These are phyloP conservation scores for Bilobella aurantiaca DNA, from an alignment of 1,140 invertebrate species.

Conservation along the genomic window DNA sequence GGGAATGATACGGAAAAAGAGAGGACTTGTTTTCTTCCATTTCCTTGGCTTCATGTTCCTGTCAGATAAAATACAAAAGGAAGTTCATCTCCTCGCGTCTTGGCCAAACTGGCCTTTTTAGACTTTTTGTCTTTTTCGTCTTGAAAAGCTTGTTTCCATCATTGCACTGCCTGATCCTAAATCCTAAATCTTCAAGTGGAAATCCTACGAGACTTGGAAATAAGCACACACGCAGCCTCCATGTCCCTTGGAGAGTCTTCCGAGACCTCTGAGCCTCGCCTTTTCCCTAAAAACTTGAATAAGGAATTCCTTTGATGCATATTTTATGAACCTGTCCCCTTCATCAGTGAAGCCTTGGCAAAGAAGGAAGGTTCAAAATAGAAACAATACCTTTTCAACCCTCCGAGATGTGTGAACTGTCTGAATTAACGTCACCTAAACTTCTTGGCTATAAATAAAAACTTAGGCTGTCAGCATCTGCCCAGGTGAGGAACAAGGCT, in stretches of 20 bases:
- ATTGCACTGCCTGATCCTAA: too few species aligned
- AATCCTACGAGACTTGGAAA: background rate
- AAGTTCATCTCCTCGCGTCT: background rate
- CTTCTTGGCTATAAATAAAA: background rate
- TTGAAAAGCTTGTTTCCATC: background rate
- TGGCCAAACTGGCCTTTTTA: too few species aligned
- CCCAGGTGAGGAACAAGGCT: too few species aligned
- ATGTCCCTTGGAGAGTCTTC: too few species aligned
- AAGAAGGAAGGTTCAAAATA: too few species aligned
- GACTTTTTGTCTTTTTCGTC: background rate
- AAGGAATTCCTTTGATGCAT: background rate
- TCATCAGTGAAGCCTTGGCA: too few species aligned
- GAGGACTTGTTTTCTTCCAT: background rate
- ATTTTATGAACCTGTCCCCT: background rate
- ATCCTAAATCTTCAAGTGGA: background rate
- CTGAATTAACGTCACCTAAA: background rate
- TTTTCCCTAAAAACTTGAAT: too few species aligned
- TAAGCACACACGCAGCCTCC: too few species aligned
- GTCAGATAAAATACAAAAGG: background rate
- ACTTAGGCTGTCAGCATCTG: too few species aligned
- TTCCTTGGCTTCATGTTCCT: background rate
- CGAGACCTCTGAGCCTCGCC: too few species aligned
- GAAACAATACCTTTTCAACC: too few species aligned
- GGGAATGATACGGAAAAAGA: too few species aligned
- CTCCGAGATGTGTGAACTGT: background rate